A percentile compares a stretch with the other conserved stretches of the same genome.
These are phyloP conservation scores for Verasper variegatus DNA, from an alignment of 2,113 vertebrate genomes.

Conservation along the genomic window DNA sequence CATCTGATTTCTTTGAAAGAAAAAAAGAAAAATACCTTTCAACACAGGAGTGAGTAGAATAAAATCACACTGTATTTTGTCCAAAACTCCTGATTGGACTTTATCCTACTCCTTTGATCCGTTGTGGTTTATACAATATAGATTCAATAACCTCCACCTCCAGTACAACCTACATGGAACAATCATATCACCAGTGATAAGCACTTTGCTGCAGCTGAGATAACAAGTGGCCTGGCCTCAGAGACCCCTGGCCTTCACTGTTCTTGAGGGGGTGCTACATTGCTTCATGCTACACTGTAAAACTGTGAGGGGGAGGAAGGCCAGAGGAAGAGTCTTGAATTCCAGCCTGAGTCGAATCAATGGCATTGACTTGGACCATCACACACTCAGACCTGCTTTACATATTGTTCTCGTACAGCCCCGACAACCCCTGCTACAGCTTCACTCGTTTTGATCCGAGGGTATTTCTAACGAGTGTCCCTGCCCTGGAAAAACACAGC, in stretches of 20 bases:
- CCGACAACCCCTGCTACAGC: background rate
- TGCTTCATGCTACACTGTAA: background rate
- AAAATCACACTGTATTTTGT: background rate
- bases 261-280: conserved; percentile 1
- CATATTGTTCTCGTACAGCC: background rate
- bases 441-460: background rate
- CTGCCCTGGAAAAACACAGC: conserved; percentile 3
- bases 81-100: background rate
- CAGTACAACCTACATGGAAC: conserved; percentile 8
- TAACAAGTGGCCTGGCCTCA: conserved; percentile 16
- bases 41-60: background rate
- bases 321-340: conserved; percentile 12
- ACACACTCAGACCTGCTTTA: background rate
- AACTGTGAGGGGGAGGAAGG: background rate
- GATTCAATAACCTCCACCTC: conserved; percentile 6
- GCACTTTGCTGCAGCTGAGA: background rate
- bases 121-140: conserved; percentile 5
- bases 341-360: conserved; percentile 30
- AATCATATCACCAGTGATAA: background rate
- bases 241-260: background rate
- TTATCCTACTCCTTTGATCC: background rate
- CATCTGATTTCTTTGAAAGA: background rate
- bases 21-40: background rate
- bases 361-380: conserved; percentile 23
- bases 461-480: conserved; percentile 18